Percentiles rank a stretch among this genome's conserved stretches.
phyloP scores from a whole-genome alignment of 1,140 invertebrate genomes.

The Drosophila kepulauana region DNA sequence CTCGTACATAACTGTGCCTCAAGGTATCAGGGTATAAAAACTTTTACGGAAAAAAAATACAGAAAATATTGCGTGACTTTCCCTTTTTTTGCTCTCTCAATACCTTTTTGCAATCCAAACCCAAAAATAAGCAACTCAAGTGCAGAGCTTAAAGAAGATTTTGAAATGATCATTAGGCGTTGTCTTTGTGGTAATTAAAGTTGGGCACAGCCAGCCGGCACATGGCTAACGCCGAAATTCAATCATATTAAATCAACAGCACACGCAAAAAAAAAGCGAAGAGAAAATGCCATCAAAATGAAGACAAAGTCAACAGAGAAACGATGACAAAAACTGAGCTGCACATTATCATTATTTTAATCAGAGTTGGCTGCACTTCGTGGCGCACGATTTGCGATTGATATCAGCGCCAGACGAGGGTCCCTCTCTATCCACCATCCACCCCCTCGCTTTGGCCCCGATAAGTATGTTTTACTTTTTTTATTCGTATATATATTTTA shows the following conservation, averaged over 20 bases:
- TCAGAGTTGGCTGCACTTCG: constrained; percentile 60
- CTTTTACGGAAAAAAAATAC: constrained; percentile 1
- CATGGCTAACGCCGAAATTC: constrained; percentile 36
- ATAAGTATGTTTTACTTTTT: constrained; percentile 43
- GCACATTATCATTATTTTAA: constrained; percentile 72
- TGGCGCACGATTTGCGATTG: constrained; percentile 57
- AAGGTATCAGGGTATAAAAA: constrained; percentile 38
- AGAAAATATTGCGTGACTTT: constrained; percentile 23
- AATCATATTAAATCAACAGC: constrained; percentile 67
- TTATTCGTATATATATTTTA: constrained; percentile 16
- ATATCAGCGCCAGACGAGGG: constrained; percentile 43
- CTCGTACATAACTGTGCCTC: constrained; percentile 36
- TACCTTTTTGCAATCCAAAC: background rate
- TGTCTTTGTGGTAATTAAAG: constrained; percentile 58
- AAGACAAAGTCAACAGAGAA: constrained; percentile 32
- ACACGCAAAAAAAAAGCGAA: background rate
- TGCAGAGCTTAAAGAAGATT: constrained; percentile 4
- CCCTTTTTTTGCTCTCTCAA: background rate
- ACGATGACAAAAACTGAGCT: constrained; percentile 32
- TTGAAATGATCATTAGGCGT: constrained; percentile 41
- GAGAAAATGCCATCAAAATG: constrained; percentile 28
- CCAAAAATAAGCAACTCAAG: background rate
- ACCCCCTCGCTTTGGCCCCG: constrained; percentile 3
- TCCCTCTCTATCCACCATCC: background rate
- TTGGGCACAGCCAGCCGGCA: constrained; percentile 9